Evolutionary conservation across 2,113 vertebrate species (phyloP).

Genomic region (Xiphorhynchus elegans): DNA sequence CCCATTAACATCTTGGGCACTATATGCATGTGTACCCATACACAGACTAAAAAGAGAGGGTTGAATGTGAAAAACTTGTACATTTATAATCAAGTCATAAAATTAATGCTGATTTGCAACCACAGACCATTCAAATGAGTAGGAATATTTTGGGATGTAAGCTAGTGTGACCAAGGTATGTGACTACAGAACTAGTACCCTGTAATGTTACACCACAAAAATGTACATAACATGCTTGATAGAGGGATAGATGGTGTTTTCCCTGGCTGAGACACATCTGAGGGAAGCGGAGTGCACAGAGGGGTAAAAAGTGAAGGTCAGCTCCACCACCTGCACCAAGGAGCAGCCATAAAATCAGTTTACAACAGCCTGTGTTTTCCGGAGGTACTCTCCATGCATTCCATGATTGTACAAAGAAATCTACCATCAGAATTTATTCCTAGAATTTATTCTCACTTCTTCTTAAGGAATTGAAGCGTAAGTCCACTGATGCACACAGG

Average conservation of each 20-base stretch:
- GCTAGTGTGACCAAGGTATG: background rate
- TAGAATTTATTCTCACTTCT: background rate
- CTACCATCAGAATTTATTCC: background rate
- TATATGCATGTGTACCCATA: background rate
- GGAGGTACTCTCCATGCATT: background rate
- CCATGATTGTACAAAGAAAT: background rate
- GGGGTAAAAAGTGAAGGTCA: background rate
- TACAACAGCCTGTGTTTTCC: background rate
- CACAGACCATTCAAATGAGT: background rate
- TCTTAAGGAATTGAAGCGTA: background rate
- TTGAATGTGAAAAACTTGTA: background rate
- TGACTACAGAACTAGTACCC: background rate
- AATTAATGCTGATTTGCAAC: background rate
- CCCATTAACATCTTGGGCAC: background rate
- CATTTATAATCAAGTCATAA: background rate
- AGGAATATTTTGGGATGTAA: background rate
- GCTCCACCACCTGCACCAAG: background rate
- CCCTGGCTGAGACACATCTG: background rate
- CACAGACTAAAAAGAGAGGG: background rate
- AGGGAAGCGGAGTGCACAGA: background rate
- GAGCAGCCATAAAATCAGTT: background rate
- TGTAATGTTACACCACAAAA: background rate
- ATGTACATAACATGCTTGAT: background rate
- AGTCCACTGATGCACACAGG: background rate
- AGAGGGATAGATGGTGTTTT: background rate